These are phyloP conservation scores for Lysandra coridon DNA, from an alignment of 2,888 invertebrate species.

Conservation along the genomic window DNA sequence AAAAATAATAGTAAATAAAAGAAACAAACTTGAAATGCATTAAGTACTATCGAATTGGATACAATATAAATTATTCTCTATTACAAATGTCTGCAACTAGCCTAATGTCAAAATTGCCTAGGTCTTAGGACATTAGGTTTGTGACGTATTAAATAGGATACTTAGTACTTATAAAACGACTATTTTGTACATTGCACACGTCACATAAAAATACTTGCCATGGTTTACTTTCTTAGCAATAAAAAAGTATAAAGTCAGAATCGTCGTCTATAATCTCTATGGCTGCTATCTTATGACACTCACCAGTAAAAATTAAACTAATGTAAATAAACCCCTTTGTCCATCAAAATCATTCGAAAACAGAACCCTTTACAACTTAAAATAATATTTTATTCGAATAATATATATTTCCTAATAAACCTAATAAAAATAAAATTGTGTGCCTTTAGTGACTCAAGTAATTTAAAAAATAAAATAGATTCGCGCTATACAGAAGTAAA, in stretches of 20 bases:
- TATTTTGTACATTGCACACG: neutral
- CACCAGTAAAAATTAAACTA: neutral
- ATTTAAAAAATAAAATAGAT: neutral
- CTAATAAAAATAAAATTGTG: neutral
- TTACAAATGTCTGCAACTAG: neutral
- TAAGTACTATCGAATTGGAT: neutral
- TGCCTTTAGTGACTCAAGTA: neutral
- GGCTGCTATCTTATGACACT: neutral
- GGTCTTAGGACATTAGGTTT: neutral
- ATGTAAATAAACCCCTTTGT: slow-evolving; percentile 5
- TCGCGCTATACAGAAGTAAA: neutral
- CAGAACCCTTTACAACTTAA: neutral
- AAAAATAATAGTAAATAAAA: neutral
- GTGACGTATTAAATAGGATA: neutral
- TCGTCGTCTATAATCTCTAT: neutral
- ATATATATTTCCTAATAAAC: neutral
- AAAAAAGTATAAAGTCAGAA: neutral
- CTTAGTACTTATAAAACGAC: neutral
- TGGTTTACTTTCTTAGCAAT: neutral
- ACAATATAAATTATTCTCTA: neutral
- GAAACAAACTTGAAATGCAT: slow-evolving; percentile 1
- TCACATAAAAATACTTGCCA: neutral
- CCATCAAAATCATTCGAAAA: neutral
- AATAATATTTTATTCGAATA: neutral
- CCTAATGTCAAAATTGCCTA: neutral